These are phyloP conservation scores for Drosophila dives DNA, from an alignment of 2,888 invertebrate species.

Conservation along the genomic window DNA sequence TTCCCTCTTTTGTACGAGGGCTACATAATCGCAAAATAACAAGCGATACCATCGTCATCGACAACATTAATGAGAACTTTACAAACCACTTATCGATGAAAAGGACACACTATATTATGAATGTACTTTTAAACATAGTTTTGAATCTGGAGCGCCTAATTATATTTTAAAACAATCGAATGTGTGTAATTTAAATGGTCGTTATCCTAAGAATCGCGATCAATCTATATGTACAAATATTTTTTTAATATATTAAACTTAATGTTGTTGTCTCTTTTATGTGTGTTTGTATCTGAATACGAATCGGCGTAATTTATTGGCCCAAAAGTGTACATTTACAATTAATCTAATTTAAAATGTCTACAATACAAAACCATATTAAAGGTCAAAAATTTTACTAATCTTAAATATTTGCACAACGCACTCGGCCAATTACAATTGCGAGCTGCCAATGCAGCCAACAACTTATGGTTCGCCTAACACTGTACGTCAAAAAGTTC, in stretches of 20 bases:
- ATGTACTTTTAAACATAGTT: neutral
- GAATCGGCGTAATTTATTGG: constrained; percentile 53
- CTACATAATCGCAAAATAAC: neutral
- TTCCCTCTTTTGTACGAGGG: constrained; percentile 1
- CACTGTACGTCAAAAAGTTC: constrained; percentile 83
- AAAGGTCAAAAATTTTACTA: constrained; percentile 75
- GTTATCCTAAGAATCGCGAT: neutral
- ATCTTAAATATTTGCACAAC: constrained; percentile 79
- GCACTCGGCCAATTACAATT: constrained; percentile 70
- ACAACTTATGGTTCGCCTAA: constrained; percentile 44
- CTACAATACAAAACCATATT: constrained; percentile 66
- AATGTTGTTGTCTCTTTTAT: neutral
- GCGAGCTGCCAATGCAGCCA: constrained; percentile 18
- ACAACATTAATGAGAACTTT: constrained; percentile 1
- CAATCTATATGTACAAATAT: neutral
- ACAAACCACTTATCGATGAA: constrained; percentile 4
- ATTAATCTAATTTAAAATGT: constrained; percentile 72
- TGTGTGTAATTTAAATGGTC: neutral
- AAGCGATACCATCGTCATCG: neutral
- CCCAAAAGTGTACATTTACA: constrained; percentile 58
- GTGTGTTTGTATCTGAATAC: constrained; percentile 35
- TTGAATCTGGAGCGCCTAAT: neutral
- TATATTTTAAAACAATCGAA: neutral
- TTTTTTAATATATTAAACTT: neutral
- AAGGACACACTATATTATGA: neutral